These are phyloP conservation scores for Plodia interpunctella DNA, from an alignment of 1,140 invertebrate genomes.

Conservation along the genomic window DNA sequence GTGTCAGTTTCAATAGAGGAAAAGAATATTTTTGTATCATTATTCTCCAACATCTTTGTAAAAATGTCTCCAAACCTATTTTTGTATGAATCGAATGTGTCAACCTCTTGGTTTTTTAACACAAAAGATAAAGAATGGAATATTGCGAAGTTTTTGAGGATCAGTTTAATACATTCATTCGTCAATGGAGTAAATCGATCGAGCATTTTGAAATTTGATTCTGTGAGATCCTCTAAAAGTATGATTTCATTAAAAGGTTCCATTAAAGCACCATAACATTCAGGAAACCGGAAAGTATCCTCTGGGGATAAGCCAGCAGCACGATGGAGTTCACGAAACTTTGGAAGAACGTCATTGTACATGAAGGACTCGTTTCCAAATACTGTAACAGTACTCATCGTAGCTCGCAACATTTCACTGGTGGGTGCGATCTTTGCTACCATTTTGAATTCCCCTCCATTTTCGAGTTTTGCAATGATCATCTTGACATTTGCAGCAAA, in stretches of 20 bases:
- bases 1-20: background rate
- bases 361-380: constrained; percentile 43
- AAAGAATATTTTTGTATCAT: background rate
- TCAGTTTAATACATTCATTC: constrained; percentile 60
- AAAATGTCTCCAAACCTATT: constrained; percentile 11
- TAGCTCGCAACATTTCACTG: background rate
- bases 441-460: constrained; percentile 23
- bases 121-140: constrained; percentile 77
- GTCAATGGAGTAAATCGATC: constrained; percentile 65
- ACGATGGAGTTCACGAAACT: constrained; percentile 42
- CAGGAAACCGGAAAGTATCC: constrained; percentile 48
- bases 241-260: constrained; percentile 67
- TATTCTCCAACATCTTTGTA: background rate
- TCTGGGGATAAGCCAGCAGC: constrained; percentile 28
- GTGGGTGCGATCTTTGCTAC: constrained; percentile 20
- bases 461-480: constrained; percentile 19
- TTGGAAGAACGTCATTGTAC: constrained; percentile 54
- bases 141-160: constrained; percentile 73
- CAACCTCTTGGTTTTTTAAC: constrained; percentile 57
- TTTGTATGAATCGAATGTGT: constrained; percentile 32
- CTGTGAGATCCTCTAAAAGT: constrained; percentile 76
- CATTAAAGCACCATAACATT: constrained; percentile 49
- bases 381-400: constrained; percentile 6
- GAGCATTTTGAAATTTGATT: constrained; percentile 60
- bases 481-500: constrained; percentile 25